A percentile compares a stretch with the other conserved stretches of the same genome.
Evolutionary conservation across 2,113 vertebrate species (phyloP).

Genomic region (Murina feae): DNA sequence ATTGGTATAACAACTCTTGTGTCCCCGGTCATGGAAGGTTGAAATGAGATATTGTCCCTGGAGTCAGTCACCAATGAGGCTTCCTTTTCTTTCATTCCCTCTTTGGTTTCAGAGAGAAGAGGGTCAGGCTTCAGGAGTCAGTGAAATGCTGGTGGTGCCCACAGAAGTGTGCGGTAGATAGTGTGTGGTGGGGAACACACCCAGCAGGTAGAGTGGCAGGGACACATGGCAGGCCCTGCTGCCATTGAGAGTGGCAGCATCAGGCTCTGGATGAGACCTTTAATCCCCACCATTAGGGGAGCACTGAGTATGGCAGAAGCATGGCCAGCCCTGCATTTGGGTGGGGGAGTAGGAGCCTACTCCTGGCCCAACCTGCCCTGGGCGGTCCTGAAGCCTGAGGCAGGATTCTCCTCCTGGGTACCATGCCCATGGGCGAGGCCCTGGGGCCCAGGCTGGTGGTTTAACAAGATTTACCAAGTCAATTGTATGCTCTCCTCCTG

Average conservation of each 20-base stretch:
- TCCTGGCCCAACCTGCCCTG: too few relatives aligned
- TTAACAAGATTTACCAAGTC: not conserved
- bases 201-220: too few relatives aligned
- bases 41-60: not conserved
- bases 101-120: not conserved
- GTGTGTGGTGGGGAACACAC: too few relatives aligned
- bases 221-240: not conserved
- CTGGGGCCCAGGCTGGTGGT: not conserved
- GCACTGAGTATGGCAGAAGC: not conserved
- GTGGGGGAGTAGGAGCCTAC: too few relatives aligned
- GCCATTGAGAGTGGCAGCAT: too few relatives aligned
- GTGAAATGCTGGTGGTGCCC: not conserved
- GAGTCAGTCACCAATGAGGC: not conserved
- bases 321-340: too few relatives aligned
- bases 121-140: not conserved
- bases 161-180: too few relatives aligned
- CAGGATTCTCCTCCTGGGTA: not conserved
- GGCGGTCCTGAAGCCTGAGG: not conserved
- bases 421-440: accelerated
- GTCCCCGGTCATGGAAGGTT: not conserved
- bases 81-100: not conserved
- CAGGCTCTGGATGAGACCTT: not conserved
- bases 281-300: not conserved
- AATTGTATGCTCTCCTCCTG: not conserved
- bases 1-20: not conserved